These are phyloP conservation scores for Apodemus sylvaticus DNA, from an alignment of 2,113 vertebrate genomes.

Conservation along the genomic window DNA sequence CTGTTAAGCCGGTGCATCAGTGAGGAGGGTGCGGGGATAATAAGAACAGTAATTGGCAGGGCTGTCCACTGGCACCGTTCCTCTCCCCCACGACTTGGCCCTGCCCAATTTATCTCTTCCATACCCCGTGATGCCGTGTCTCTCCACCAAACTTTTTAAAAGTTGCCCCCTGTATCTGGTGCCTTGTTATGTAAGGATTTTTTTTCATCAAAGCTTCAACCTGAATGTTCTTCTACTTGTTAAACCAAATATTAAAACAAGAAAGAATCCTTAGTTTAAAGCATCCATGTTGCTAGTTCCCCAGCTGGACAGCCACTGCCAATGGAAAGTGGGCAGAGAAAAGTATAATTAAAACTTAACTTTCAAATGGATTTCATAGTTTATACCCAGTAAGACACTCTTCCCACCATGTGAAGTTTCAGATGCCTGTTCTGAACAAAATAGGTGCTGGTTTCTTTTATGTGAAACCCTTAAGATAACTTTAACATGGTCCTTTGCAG, in stretches of 20 bases:
- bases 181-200: constrained; percentile 78
- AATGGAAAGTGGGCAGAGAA: constrained; percentile 69
- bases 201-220: constrained; percentile 74
- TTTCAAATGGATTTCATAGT: constrained; percentile 81
- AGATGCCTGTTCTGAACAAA: constrained; percentile 78
- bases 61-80: constrained; percentile 72
- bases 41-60: constrained; percentile 79
- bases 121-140: constrained; percentile 73
- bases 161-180: constrained; percentile 79
- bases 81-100: constrained; percentile 69
- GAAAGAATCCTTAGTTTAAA: constrained; percentile 74
- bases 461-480: constrained; percentile 86
- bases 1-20: constrained; percentile 61
- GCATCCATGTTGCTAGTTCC: constrained; percentile 53
- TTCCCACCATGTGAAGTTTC: constrained; percentile 76
- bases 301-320: constrained; percentile 65
- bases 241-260: constrained; percentile 71
- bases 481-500: constrained; percentile 84
- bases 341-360: constrained; percentile 79
- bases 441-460: constrained; percentile 84
- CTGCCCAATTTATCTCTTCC: constrained; percentile 81
- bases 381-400: constrained; percentile 78
- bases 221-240: constrained; percentile 59
- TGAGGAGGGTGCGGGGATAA: constrained; percentile 66
- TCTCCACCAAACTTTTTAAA: constrained; percentile 80